These are phyloP conservation scores for Gadus chalcogrammus DNA, from an alignment of 2,113 vertebrate genomes.

Conservation along the genomic window DNA sequence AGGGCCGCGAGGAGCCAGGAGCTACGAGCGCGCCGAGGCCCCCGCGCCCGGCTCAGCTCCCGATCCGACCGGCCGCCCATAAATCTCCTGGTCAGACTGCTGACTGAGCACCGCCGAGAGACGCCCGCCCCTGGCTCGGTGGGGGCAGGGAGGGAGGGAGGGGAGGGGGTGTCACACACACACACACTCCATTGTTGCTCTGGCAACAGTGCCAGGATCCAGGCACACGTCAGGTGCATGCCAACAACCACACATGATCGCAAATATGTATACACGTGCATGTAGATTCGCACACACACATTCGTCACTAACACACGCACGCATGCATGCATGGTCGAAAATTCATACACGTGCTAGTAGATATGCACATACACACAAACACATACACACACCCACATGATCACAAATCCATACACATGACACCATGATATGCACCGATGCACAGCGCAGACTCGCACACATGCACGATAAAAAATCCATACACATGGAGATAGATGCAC, in stretches of 20 bases:
- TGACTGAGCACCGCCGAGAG: constrained; percentile 61
- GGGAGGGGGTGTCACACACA: constrained; percentile 28
- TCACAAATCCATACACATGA: background rate
- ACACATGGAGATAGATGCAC: too few species aligned
- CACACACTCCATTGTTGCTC: constrained; percentile 34
- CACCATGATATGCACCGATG: background rate
- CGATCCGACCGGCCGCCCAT: constrained; percentile 52
- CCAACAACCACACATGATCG: background rate
- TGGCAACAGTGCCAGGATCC: constrained; percentile 21
- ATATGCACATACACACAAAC: too few species aligned
- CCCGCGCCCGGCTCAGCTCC: constrained; percentile 27
- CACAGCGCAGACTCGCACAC: background rate
- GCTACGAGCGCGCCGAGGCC: constrained; percentile 33
- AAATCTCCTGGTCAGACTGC: constrained; percentile 64
- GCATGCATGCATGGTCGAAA: background rate
- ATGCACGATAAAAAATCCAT: too few species aligned
- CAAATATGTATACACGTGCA: too few species aligned
- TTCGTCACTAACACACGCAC: too few species aligned
- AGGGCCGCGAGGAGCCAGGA: constrained; percentile 53
- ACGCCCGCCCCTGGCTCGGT: constrained; percentile 24
- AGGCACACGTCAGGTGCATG: background rate
- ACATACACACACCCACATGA: too few species aligned
- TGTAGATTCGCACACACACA: too few species aligned
- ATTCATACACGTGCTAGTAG: background rate
- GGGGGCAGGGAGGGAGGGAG: background rate